These are phyloP conservation scores for Petrolisthes cinctipes DNA, from an alignment of 2,888 invertebrate species.

Conservation along the genomic window DNA sequence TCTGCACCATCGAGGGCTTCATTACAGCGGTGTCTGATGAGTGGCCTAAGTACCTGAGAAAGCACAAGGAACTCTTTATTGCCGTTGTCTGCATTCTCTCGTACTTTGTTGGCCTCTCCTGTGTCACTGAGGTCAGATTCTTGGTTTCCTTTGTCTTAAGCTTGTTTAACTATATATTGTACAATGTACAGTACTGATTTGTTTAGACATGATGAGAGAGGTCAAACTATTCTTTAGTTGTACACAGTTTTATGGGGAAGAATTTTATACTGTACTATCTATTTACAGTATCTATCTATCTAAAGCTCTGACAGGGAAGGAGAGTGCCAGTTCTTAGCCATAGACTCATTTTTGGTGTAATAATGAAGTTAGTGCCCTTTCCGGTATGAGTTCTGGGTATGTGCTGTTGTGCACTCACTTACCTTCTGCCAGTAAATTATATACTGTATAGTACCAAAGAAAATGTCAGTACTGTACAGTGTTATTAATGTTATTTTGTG, in stretches of 20 bases:
- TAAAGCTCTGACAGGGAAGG: no score
- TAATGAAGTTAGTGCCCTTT: no score
- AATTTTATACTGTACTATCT: no score
- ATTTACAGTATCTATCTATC: no score
- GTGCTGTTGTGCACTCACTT: no score
- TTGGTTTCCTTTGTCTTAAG: background rate
- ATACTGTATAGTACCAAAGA: no score
- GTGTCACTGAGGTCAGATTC: constrained; percentile 83
- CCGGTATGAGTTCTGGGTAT: no score
- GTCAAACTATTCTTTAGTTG: background rate
- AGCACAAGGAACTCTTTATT: constrained; percentile 92
- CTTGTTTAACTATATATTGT: background rate
- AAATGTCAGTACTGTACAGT: no score
- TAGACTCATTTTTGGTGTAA: no score
- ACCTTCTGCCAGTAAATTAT: no score
- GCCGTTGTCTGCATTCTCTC: constrained; percentile 92
- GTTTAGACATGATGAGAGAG: background rate
- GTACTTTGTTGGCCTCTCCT: constrained; percentile 91
- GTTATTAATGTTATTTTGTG: no score
- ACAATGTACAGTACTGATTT: background rate
- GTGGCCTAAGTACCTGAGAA: constrained; percentile 88
- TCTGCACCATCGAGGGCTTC: constrained; percentile 98
- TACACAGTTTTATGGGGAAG: background rate
- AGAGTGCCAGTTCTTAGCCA: no score
- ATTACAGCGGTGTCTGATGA: constrained; percentile 98